Percentiles rank a stretch among this genome's conserved stretches.
phyloP scores from a whole-genome alignment of 2,113 vertebrate species.

The Cryptomyrus ogoouensis region DNA sequence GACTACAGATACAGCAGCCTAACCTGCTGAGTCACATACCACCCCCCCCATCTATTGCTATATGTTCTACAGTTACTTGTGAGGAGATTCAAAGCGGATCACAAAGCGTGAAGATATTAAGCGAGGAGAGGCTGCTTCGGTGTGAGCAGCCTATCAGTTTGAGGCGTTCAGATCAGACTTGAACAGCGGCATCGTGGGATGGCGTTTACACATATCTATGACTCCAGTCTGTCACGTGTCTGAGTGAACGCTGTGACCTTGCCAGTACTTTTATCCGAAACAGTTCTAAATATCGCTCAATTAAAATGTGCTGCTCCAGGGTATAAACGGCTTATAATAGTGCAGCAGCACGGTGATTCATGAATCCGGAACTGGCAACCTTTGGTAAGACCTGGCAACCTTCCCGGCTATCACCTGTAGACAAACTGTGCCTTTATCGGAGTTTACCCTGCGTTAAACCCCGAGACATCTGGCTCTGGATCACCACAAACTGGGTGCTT shows the following conservation, averaged over 20 bases:
- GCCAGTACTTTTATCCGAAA: background rate
- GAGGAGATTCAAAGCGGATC: background rate
- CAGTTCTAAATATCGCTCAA: background rate
- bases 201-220: background rate
- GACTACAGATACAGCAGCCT: background rate
- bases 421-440: background rate
- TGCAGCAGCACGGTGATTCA: background rate
- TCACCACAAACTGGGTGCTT: background rate
- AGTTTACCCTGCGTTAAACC: background rate
- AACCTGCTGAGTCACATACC: background rate
- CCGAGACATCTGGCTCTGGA: background rate
- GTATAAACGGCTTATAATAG: background rate
- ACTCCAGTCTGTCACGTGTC: background rate
- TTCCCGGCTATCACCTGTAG: background rate
- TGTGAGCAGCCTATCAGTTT: background rate
- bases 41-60: background rate
- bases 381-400: background rate
- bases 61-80: background rate
- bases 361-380: background rate
- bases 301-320: background rate
- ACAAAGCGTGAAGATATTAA: background rate
- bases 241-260: background rate
- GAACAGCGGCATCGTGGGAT: background rate
- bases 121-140: background rate
- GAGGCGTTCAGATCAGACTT: background rate